Percentiles rank a stretch among this genome's conserved stretches.
Evolutionary conservation across 2,113 vertebrate species (phyloP).

Genomic region (Xiphias gladius): DNA sequence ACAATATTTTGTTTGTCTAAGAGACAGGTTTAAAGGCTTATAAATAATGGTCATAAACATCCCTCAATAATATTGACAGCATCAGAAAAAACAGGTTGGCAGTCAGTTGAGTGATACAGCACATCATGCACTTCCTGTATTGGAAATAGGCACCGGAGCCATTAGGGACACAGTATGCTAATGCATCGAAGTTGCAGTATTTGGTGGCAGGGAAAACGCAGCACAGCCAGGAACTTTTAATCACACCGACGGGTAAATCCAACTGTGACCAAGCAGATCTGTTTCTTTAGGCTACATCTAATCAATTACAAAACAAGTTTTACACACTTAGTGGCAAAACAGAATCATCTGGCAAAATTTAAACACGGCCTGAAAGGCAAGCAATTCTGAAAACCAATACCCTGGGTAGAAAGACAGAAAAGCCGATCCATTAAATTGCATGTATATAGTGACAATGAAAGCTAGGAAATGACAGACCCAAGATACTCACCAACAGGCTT

Average conservation of each 20-base stretch:
- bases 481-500: constrained; percentile 92
- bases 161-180: constrained; percentile 35
- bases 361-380: constrained; percentile 12
- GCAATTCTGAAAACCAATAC: constrained; percentile 8
- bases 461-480: not conserved
- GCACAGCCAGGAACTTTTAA: constrained; percentile 27
- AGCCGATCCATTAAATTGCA: not conserved
- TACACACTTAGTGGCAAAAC: constrained; percentile 8
- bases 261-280: constrained; percentile 5
- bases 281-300: constrained; percentile 7
- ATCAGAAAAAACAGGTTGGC: constrained; percentile 26
- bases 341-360: constrained; percentile 27
- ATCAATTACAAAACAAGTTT: constrained; percentile 22
- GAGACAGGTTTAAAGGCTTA: not conserved
- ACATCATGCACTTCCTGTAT: constrained; percentile 33
- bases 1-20: not conserved
- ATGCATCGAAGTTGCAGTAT: constrained; percentile 41
- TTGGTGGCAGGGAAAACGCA: constrained; percentile 19
- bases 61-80: constrained; percentile 27
- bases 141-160: constrained; percentile 32
- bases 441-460: not conserved
- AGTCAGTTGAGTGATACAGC: constrained; percentile 2
- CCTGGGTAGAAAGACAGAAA: not conserved
- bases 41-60: constrained; percentile 17
- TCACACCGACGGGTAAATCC: constrained; percentile 9